phyloP scores from a whole-genome alignment of 2,797 vertebrate species.

The Epinephelus malabaricus region DNA sequence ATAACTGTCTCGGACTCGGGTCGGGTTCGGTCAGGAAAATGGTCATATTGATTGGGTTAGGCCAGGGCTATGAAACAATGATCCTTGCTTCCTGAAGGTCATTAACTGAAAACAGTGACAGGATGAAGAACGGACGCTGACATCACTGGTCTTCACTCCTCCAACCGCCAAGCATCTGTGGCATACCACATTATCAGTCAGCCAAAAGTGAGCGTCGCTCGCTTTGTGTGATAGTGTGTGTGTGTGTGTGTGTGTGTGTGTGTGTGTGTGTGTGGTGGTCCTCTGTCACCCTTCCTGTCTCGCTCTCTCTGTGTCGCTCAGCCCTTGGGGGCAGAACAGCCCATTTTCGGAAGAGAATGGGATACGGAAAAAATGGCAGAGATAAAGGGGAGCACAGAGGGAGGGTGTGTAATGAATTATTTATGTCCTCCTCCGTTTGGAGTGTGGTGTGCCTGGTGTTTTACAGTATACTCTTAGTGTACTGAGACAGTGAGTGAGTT shows the following conservation, averaged over 20 bases:
- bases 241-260: constrained; percentile 22
- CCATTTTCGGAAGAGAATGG: constrained; percentile 66
- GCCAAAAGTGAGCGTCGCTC: constrained; percentile 41
- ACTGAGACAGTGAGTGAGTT: neutral
- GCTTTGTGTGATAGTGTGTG: constrained; percentile 39
- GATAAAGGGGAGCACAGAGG: constrained; percentile 55
- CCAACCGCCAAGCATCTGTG: constrained; percentile 54
- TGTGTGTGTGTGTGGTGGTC: constrained; percentile 31
- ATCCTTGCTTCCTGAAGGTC: constrained; percentile 31
- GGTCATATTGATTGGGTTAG: too few species aligned
- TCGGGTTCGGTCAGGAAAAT: too few species aligned
- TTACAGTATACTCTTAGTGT: neutral
- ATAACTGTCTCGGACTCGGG: too few species aligned
- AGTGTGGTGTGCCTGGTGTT: constrained; percentile 20
- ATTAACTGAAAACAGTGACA: constrained; percentile 53
- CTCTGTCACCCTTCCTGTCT: constrained; percentile 61
- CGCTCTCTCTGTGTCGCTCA: constrained; percentile 16
- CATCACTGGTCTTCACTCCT: constrained; percentile 47
- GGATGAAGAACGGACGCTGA: constrained; percentile 49
- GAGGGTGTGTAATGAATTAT: constrained; percentile 66
- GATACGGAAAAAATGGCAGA: constrained; percentile 44
- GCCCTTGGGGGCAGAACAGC: constrained; percentile 41
- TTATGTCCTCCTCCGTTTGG: constrained; percentile 47
- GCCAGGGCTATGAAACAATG: too few species aligned
- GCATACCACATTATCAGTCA: constrained; percentile 78